These are phyloP conservation scores for Agonopterix heracliana DNA, from an alignment of 2,888 invertebrate species.

Conservation along the genomic window DNA sequence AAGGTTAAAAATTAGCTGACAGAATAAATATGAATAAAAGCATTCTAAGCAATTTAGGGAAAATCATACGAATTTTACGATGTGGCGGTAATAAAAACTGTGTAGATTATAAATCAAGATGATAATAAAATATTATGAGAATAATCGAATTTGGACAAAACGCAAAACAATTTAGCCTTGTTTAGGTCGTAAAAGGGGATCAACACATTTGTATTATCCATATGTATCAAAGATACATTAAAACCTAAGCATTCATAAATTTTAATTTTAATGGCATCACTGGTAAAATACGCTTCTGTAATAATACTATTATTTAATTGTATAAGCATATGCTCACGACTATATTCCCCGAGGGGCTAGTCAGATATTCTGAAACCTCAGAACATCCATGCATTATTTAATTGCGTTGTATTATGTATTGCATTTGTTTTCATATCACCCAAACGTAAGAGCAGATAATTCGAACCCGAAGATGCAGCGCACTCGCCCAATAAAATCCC, in stretches of 20 bases:
- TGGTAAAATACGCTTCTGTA: too few species aligned
- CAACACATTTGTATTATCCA: slow-evolving; percentile 22
- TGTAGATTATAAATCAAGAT: slow-evolving; percentile 46
- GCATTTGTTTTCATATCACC: too few species aligned
- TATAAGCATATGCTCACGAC: too few species aligned
- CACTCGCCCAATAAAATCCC: too few species aligned
- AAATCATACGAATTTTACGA: slow-evolving; percentile 38
- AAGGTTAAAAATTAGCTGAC: slow-evolving; percentile 59
- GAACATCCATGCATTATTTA: too few species aligned
- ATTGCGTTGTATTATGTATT: too few species aligned
- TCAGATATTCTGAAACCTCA: too few species aligned
- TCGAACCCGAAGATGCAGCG: too few species aligned
- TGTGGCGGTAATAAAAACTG: slow-evolving; percentile 36
- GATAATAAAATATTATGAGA: slow-evolving; percentile 43
- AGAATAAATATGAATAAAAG: slow-evolving; percentile 47
- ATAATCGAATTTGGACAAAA: slow-evolving; percentile 34
- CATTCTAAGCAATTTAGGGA: slow-evolving; percentile 23
- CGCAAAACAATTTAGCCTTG: slow-evolving; percentile 34
- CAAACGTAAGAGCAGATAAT: too few species aligned
- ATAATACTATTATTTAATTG: too few species aligned
- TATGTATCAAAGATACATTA: slow-evolving; percentile 19
- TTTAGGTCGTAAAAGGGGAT: slow-evolving; percentile 33
- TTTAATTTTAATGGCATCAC: too few species aligned
- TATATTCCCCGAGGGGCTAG: too few species aligned
- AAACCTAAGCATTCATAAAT: background rate